Base-by-base conservation (phyloP, 1,140 invertebrate species). In the Charaxes varanes region DNA sequence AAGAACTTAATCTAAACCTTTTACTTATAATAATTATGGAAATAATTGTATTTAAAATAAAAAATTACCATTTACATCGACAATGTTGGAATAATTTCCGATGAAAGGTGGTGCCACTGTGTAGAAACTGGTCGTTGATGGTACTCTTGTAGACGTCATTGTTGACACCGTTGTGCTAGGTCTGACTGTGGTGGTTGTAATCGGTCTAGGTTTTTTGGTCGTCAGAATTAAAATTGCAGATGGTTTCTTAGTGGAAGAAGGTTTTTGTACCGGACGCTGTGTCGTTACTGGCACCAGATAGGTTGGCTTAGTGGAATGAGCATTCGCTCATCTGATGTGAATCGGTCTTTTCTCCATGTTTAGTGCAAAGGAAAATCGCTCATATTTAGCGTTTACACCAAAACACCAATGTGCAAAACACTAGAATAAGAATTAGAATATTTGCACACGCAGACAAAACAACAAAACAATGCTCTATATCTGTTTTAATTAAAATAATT, bases 241-340 rank as follows among this genome's bases (percentile, higher is more conserved):
- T 3, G 80, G 72, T 40, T 79, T 86, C 41, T 81, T 81, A 3
- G 70, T 79, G n/a, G 63, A 68, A 8, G 48, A 57, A 12, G 66
- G 60, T 19, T 71, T 76, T 14, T 28, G 49, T 17, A 23, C 42
- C 5, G 77, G 73, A 36, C 53, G 63, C 21, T 68, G 68, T 4
- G 86, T 87, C 11, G 86, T 70, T 2, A 85, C 85, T 13, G 86
- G 68, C 2, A 87, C 80, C 8, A 79, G 52, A 34, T 71, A 77
- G 2, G 74, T 84, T 1, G 79, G 84, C 34, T 78, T 81, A 21
- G n/a, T n/a, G n/a, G n/a, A n/a, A n/a, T n/a, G n/a, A n/a, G n/a
- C n/a, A n/a, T n/a, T n/a, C n/a, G n/a, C n/a, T n/a, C n/a, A n/a
- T n/a, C n/a, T n/a, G n/a, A n/a, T n/a, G n/a, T n/a, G n/a, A n/a